phyloP scores from a whole-genome alignment of 2,113 vertebrate genomes.

The Tonatia bakeri region DNA sequence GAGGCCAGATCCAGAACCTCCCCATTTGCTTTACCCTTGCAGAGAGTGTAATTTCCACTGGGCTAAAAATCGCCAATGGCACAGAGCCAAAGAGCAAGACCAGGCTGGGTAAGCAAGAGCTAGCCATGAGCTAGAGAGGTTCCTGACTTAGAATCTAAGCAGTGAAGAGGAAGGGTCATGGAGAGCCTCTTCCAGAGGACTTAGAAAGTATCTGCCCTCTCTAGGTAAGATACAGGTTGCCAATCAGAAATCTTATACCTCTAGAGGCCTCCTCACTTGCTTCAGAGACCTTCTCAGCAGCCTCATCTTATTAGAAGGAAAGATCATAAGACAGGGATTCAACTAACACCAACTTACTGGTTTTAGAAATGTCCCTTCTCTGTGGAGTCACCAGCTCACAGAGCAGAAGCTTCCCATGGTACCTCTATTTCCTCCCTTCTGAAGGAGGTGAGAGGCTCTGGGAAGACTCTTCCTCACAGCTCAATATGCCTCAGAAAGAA shows the following conservation, averaged over 20 bases:
- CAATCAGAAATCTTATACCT: background rate
- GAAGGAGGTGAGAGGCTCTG: background rate
- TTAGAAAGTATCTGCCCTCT: background rate
- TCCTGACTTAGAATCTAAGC: slow-evolving; percentile 14
- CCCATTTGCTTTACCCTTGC: slow-evolving; percentile 43
- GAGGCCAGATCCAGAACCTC: slow-evolving; percentile 28
- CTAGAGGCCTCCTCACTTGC: background rate
- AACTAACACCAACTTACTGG: background rate
- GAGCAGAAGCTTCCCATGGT: background rate
- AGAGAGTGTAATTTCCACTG: slow-evolving; percentile 34
- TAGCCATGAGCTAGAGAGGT: background rate
- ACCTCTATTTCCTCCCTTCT: background rate
- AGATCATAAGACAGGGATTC: background rate
- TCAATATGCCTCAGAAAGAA: background rate
- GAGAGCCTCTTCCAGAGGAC: background rate
- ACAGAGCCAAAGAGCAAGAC: background rate
- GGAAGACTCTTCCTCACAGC: background rate
- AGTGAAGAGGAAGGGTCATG: background rate
- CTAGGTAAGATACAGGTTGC: background rate
- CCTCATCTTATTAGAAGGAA: background rate
- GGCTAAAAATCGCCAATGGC: slow-evolving; percentile 33
- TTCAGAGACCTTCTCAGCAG: background rate
- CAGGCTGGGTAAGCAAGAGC: background rate
- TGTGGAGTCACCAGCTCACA: slow-evolving; percentile 1
- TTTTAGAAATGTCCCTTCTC: background rate